phyloP scores from a whole-genome alignment of 2,113 vertebrate species.

The Centrocercus urophasianus region DNA sequence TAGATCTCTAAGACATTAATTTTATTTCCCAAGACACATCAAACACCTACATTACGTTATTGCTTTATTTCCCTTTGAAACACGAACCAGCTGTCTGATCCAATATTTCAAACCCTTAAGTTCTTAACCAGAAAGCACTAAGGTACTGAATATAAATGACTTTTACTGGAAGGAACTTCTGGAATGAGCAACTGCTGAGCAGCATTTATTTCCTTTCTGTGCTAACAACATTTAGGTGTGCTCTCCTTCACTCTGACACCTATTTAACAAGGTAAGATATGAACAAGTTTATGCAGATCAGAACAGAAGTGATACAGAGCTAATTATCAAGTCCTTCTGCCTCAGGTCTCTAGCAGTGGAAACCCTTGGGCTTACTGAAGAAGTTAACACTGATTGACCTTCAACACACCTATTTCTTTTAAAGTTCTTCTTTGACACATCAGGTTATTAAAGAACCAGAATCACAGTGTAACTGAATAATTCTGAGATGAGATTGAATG shows the following conservation, averaged over 20 bases:
- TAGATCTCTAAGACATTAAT: not conserved
- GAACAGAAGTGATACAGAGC: not conserved
- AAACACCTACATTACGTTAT: not conserved
- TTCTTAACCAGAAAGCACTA: not conserved
- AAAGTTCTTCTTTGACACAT: not conserved
- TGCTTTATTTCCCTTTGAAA: slow-evolving; percentile 36
- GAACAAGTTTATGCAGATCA: not conserved
- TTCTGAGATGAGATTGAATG: not conserved
- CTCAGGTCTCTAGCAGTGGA: not conserved
- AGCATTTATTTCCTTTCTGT: not conserved
- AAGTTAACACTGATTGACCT: not conserved
- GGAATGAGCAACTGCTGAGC: not conserved
- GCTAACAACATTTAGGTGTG: not conserved
- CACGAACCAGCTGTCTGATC: not conserved
- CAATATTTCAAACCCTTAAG: not conserved
- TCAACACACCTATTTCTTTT: not conserved
- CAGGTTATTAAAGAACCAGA: not conserved
- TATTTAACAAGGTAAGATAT: not conserved
- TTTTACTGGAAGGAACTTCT: not conserved
- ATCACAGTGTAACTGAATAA: not conserved
- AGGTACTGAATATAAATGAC: not conserved
- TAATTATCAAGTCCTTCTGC: not conserved
- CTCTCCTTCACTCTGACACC: not conserved
- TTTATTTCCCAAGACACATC: slow-evolving; percentile 3
- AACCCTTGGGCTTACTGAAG: not conserved